phyloP scores from a whole-genome alignment of 2,113 vertebrate species.

The Ammodytes dubius region DNA sequence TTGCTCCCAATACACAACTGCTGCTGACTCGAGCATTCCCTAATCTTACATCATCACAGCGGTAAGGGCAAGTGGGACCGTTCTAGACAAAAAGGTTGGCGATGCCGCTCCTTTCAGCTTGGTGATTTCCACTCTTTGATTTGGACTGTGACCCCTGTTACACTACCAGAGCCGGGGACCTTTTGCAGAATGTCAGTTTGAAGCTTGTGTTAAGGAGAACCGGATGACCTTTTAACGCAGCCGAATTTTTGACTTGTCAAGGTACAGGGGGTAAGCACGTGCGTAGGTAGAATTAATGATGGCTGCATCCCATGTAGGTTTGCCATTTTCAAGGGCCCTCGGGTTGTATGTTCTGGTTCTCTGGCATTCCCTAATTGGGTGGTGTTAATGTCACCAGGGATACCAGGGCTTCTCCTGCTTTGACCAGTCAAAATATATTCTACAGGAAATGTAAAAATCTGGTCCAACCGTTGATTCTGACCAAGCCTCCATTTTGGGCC shows the following conservation, averaged over 20 bases:
- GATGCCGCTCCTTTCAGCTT: background rate
- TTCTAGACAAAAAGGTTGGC: background rate
- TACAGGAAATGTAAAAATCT: background rate
- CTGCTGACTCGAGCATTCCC: conserved; percentile 31
- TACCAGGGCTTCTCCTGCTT: background rate
- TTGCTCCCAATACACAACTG: background rate
- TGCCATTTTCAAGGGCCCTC: background rate
- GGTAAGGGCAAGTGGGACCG: background rate
- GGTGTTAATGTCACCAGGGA: background rate
- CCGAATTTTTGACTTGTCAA: background rate
- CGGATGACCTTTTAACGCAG: conserved; percentile 11
- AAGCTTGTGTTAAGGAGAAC: conserved; percentile 13
- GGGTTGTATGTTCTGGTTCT: background rate
- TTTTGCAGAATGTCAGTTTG: conserved; percentile 16
- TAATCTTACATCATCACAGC: conserved; percentile 5
- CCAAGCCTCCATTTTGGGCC: background rate
- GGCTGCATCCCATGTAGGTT: background rate
- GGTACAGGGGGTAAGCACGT: background rate
- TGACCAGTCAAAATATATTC: background rate
- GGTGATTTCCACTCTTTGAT: background rate
- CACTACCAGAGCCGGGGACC: no score
- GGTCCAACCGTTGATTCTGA: background rate
- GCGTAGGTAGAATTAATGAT: background rate
- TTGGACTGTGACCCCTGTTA: background rate
- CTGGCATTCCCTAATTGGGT: background rate